Evolutionary conservation across 2,888 invertebrate genomes (phyloP).

Genomic region (Erebia palarica): DNA sequence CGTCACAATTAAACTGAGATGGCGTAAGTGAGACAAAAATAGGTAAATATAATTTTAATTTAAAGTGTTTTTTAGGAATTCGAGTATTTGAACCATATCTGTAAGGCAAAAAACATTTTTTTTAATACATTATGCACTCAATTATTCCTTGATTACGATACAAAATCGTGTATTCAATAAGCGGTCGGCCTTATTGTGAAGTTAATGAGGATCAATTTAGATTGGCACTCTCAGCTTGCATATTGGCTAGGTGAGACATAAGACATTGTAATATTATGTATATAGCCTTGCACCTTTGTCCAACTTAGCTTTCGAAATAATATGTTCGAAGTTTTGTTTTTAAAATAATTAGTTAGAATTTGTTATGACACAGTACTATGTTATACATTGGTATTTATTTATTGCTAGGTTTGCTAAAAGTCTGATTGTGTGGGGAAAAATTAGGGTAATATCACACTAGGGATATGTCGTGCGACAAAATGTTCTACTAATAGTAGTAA

Average conservation of each 20-base stretch:
- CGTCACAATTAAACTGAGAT: too few species aligned
- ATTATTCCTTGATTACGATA: background rate
- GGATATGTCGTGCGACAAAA: background rate
- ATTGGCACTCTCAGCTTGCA: slow-evolving; percentile 59
- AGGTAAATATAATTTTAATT: too few species aligned
- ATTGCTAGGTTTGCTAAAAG: slow-evolving; percentile 7
- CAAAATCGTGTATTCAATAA: background rate
- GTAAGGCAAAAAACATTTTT: too few species aligned
- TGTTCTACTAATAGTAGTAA: background rate
- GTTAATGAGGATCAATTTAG: slow-evolving; percentile 49
- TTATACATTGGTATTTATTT: slow-evolving; percentile 7
- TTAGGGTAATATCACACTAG: slow-evolving; percentile 1
- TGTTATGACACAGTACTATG: slow-evolving; percentile 8
- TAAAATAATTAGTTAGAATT: background rate
- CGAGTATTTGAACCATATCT: too few species aligned
- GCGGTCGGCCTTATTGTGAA: slow-evolving; percentile 1
- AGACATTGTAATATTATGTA: background rate
- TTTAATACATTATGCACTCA: too few species aligned
- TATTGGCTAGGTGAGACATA: slow-evolving; percentile 57
- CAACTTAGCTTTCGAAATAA: background rate
- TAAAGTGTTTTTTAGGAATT: too few species aligned
- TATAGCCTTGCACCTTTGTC: slow-evolving; percentile 7
- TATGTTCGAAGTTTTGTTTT: background rate
- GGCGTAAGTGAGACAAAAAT: too few species aligned
- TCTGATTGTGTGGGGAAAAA: background rate